These are phyloP conservation scores for Deilephila elpenor DNA, from an alignment of 2,888 invertebrate species.

Conservation along the genomic window DNA sequence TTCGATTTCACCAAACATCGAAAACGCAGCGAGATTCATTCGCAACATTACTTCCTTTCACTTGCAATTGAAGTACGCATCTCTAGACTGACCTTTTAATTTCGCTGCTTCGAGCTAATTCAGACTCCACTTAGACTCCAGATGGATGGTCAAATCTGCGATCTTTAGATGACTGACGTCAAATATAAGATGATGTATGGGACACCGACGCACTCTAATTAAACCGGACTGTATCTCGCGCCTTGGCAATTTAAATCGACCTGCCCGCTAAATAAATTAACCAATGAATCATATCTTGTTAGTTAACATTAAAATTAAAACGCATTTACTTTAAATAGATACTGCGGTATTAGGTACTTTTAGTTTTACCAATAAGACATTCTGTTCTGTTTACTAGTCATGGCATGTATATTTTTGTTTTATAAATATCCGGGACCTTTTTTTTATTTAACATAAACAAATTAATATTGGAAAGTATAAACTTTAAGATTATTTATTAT, in stretches of 20 bases:
- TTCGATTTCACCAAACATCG: neutral
- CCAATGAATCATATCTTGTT: conserved; percentile 24
- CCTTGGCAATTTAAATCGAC: conserved; percentile 64
- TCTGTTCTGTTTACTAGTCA: too few relatives aligned
- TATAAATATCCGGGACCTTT: too few relatives aligned
- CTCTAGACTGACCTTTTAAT: conserved; percentile 34
- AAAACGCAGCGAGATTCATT: neutral
- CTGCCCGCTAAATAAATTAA: conserved; percentile 30
- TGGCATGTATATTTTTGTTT: too few relatives aligned
- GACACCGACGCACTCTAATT: conserved; percentile 65
- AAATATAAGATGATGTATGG: conserved; percentile 70
- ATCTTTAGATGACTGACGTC: conserved; percentile 47
- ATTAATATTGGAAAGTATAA: neutral
- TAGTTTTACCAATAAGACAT: too few relatives aligned
- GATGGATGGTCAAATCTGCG: conserved; percentile 46
- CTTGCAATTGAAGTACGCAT: neutral
- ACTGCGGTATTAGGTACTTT: too few relatives aligned
- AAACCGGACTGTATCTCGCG: conserved; percentile 70
- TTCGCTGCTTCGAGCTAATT: conserved; percentile 31
- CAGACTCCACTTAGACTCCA: conserved; percentile 39
- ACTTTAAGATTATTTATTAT: neutral
- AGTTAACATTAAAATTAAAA: conserved; percentile 17
- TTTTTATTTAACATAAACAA: too few relatives aligned
- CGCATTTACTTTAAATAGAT: neutral
- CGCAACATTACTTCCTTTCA: conserved; percentile 14